Evolutionary conservation across 2,113 vertebrate genomes (phyloP).

Genomic region (Sylvilagus bachmani): DNA sequence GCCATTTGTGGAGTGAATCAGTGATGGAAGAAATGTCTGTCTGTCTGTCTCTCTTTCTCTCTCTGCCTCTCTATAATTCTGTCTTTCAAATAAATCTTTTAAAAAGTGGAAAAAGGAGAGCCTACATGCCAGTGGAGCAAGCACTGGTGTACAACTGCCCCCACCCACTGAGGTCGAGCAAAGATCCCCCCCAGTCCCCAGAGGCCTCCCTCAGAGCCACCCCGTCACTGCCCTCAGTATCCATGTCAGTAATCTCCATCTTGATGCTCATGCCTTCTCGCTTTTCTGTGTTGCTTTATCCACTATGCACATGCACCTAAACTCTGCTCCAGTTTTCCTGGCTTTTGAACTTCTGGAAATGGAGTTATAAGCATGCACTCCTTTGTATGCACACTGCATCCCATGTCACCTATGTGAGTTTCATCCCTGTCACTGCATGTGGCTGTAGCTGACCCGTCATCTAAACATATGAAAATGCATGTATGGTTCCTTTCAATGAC

Average conservation of each 20-base stretch:
- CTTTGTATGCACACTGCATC: not conserved
- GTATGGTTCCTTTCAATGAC: not conserved
- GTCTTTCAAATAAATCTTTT: not conserved
- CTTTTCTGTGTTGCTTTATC: not conserved
- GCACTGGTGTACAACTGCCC: not conserved
- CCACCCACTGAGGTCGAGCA: not conserved
- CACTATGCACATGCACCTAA: not conserved
- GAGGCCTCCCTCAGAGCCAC: not conserved
- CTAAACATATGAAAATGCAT: not conserved
- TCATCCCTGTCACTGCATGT: not conserved
- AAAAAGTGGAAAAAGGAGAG: not conserved
- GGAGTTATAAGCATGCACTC: not conserved
- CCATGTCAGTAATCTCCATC: not conserved
- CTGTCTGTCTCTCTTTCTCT: too few species aligned
- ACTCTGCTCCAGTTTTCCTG: not conserved
- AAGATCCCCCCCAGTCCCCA: not conserved
- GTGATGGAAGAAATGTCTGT: too few species aligned
- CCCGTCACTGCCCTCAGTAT: not conserved
- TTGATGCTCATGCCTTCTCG: not conserved
- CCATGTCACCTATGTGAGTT: not conserved
- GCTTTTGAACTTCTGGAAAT: not conserved
- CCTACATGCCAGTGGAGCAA: not conserved
- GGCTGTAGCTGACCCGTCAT: not conserved
- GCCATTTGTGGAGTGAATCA: too few species aligned
- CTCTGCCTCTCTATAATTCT: too few species aligned